Evolutionary conservation across 2,113 vertebrate species (phyloP).

Genomic region (Speoplatyrhinus poulsoni): DNA sequence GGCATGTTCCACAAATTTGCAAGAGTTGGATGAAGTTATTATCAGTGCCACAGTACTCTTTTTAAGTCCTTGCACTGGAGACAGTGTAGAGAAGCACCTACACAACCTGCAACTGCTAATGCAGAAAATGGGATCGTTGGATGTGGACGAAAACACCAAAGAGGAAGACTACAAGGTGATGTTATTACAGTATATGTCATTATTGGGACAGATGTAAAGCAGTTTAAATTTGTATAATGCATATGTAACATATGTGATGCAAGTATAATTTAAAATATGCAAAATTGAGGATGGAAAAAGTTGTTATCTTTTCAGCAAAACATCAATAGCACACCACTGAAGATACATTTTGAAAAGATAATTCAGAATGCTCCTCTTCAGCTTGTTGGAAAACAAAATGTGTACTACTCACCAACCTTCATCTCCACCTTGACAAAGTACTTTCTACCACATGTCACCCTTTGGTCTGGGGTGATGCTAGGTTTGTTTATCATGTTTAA

Average conservation of each 20-base stretch:
- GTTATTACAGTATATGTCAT: neutral
- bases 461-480: too few relatives aligned
- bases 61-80: neutral
- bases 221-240: neutral
- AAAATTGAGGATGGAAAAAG: neutral
- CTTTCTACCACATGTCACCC: too few relatives aligned
- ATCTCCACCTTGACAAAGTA: neutral
- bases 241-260: neutral
- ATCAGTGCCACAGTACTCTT: slow-evolving; percentile 2
- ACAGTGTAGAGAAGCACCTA: neutral
- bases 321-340: neutral
- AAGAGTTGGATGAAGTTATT: neutral
- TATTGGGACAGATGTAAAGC: neutral
- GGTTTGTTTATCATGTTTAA: too few relatives aligned
- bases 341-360: neutral
- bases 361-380: neutral
- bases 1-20: neutral
- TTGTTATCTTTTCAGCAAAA: neutral
- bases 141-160: too few relatives aligned
- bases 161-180: too few relatives aligned
- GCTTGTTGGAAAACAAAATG: neutral
- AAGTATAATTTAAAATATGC: neutral
- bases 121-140: neutral
- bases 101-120: neutral
- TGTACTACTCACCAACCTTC: neutral